These are phyloP conservation scores for Chelonia mydas DNA, from an alignment of 2,797 vertebrate species.

Conservation along the genomic window DNA sequence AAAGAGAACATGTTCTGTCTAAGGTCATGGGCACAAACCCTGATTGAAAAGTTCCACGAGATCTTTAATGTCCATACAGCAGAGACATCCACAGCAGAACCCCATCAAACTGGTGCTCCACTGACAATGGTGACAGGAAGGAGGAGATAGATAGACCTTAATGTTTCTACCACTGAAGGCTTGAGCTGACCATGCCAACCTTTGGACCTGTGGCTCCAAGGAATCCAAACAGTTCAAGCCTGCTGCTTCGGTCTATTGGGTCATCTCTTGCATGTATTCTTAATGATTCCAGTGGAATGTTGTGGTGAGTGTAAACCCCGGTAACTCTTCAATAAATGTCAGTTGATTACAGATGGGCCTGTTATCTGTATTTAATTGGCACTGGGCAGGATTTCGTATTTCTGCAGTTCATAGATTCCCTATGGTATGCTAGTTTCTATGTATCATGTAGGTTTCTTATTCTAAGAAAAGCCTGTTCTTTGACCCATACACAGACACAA, in stretches of 20 bases:
- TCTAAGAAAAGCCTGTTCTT: neutral
- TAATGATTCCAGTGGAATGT: neutral
- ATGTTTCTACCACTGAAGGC: accelerated
- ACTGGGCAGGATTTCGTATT: neutral
- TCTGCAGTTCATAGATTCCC: conserved; percentile 7
- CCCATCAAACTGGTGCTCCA: neutral
- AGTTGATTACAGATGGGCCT: conserved; percentile 7
- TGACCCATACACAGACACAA: neutral
- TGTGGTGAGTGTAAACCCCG: conserved; percentile 7
- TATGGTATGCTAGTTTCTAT: neutral
- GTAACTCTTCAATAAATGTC: conserved; percentile 19
- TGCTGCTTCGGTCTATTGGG: conserved; percentile 14
- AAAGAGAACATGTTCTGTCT: too few species aligned
- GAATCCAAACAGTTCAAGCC: neutral
- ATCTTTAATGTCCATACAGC: neutral
- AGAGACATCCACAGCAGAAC: neutral
- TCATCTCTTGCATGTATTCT: neutral
- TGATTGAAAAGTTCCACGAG: too few species aligned
- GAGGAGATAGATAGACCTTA: neutral
- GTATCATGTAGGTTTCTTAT: neutral
- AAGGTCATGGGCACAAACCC: too few species aligned
- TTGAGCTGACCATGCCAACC: accelerated
- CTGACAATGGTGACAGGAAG: neutral
- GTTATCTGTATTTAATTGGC: conserved; percentile 30
- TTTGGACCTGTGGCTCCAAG: neutral